Evolutionary conservation across 1,140 invertebrate genomes (phyloP).

Genomic region (Bombus superbus): DNA sequence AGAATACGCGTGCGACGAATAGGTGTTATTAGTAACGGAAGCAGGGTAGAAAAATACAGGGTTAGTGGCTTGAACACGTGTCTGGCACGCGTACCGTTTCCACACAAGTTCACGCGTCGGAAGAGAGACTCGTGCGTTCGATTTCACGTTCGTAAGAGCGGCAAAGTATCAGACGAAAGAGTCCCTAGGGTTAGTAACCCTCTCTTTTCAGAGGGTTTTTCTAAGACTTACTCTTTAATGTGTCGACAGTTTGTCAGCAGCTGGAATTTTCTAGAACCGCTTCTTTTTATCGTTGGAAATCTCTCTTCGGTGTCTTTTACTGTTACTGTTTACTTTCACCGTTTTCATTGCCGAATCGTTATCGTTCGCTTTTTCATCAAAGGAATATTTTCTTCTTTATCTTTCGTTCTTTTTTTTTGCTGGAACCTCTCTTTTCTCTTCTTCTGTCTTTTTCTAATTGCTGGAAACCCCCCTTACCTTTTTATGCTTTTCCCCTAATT

Average conservation of each 20-base stretch:
- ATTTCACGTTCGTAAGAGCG: conserved; percentile 64
- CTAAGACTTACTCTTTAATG: conserved; percentile 39
- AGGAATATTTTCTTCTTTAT: too few species aligned
- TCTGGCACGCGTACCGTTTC: conserved; percentile 50
- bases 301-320: background rate
- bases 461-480: background rate
- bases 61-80: conserved; percentile 53
- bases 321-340: background rate
- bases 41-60: conserved; percentile 30
- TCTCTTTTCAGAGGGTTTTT: conserved; percentile 27
- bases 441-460: too few species aligned
- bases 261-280: background rate
- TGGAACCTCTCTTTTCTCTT: too few species aligned
- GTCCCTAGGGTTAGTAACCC: conserved; percentile 57
- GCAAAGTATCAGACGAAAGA: conserved; percentile 47
- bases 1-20: conserved; percentile 21
- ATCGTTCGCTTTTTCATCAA: too few species aligned
- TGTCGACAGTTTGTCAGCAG: conserved; percentile 41
- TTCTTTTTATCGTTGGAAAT: background rate
- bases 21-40: conserved; percentile 5
- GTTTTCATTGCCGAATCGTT: too few species aligned
- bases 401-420: too few species aligned
- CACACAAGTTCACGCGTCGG: background rate
- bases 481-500: too few species aligned
- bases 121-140: conserved; percentile 29